Evolutionary conservation across 2,113 vertebrate species (phyloP), one percentile per base, ranked within the genome.

Genomic region (Alethe diademata): DNA sequence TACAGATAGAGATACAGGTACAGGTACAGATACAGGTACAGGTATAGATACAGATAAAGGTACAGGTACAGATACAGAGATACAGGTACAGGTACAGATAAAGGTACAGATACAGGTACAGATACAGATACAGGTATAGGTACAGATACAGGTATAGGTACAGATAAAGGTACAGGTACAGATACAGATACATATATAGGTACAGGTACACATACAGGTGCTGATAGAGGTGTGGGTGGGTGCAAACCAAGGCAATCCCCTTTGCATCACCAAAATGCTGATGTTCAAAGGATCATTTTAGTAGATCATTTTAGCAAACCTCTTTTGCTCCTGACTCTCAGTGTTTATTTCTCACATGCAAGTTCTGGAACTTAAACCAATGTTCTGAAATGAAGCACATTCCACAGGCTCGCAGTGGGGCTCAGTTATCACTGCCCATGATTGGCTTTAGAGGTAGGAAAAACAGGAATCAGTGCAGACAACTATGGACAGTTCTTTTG

Each of bases 101-200:
- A 9, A 64, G 19, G 3, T 2, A 20, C 6, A 62, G 19, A 0
- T 8, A 28, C 26, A 36, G 19, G 19, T 24, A 61, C 20, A 51
- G 24, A 9, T 3, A 29, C 25, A 33, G 33, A 24, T n/a, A 48
- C 23, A 43, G 43, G 8, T 43, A 48, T 17, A 53, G 29, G 15
- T 23, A 72, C 10, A 40, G 6, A 1, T 7, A 28, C 42, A 45
- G 22, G 4, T 6, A 33, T 20, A 65, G 40, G 1, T 3, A 65
- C 40, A 65, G 29, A 1, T 11, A 33, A 9, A 64, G 19, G 3
- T 2, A 20, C 6, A 62, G 19, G 0, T 8, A 28, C 26, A 36
- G 19, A 19, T 24, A 61, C 20, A 51, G 24, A 9, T 3, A 29
- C 25, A 33, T 28, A 24, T n/a, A 48, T 23, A 43, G 43, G 8